A percentile compares a stretch with the other conserved stretches of the same genome.
These are phyloP conservation scores for Petaurus breviceps DNA, from an alignment of 2,113 vertebrate genomes.

Conservation along the genomic window DNA sequence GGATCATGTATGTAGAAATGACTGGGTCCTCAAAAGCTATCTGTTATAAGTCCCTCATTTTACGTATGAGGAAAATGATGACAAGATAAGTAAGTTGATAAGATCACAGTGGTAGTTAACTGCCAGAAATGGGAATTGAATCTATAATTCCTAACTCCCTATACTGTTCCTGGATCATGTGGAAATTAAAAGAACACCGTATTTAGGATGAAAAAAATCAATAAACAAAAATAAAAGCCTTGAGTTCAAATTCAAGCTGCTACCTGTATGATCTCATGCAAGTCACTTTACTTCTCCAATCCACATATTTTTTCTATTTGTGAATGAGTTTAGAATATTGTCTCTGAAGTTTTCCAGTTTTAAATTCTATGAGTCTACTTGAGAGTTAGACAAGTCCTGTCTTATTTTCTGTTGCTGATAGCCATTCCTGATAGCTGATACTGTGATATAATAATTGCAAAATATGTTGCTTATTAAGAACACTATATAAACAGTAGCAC, in stretches of 20 bases:
- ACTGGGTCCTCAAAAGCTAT: neutral
- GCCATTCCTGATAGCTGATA: neutral
- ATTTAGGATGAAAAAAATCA: neutral
- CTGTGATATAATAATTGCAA: neutral
- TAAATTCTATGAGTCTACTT: neutral
- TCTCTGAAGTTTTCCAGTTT: neutral
- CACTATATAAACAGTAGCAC: slow-evolving; percentile 32
- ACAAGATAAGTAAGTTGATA: neutral
- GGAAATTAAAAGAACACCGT: neutral
- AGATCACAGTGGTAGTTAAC: neutral
- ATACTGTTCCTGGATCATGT: neutral
- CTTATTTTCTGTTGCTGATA: neutral
- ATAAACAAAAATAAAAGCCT: neutral
- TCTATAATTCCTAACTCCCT: neutral
- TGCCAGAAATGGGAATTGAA: accelerated
- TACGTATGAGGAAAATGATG: neutral
- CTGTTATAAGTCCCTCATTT: neutral
- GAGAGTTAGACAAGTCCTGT: neutral
- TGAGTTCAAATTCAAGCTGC: neutral
- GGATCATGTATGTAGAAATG: neutral
- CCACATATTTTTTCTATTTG: neutral
- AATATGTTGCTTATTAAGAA: slow-evolving; percentile 27
- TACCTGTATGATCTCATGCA: neutral
- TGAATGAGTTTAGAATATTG: neutral
- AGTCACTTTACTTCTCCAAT: neutral